phyloP scores from a whole-genome alignment of 2,113 vertebrate species.

The Osmerus mordax region DNA sequence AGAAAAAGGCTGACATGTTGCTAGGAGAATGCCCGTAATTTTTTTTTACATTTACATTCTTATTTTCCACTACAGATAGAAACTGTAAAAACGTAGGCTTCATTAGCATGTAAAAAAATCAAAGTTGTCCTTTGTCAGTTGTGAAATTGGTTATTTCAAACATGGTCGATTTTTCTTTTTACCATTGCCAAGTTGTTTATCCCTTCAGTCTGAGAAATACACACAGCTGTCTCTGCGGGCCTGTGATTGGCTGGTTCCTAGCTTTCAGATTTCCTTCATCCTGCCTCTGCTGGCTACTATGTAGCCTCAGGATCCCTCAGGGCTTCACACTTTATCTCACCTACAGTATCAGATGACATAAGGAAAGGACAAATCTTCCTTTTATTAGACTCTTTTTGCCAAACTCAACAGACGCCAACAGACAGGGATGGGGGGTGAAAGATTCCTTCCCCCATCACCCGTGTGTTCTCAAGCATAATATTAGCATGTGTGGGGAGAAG shows the following conservation, averaged over 20 bases:
- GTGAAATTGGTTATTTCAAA: no score
- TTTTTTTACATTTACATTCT: not conserved
- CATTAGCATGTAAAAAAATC: no score
- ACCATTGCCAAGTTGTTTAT: not conserved
- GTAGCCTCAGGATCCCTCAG: not conserved
- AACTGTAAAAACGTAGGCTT: no score
- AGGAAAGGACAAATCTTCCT: no score
- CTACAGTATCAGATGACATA: not conserved
- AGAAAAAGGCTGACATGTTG: conserved; percentile 18
- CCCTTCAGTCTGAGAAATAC: not conserved
- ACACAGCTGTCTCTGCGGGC: conserved; percentile 6
- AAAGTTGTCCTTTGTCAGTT: no score
- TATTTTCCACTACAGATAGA: not conserved
- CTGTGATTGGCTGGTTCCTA: not conserved
- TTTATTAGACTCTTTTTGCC: no score
- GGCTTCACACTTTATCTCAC: not conserved
- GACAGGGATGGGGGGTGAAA: not conserved
- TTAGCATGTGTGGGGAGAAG: no score
- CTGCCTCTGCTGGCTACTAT: not conserved
- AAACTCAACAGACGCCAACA: no score
- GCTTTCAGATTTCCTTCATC: not conserved
- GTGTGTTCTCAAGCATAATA: not conserved
- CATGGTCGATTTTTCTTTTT: not conserved
- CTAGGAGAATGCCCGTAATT: conserved; percentile 16
- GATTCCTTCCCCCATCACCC: not conserved